Percentiles rank a stretch among this genome's conserved stretches.
These are phyloP conservation scores for Conus ventricosus DNA, from an alignment of 1,140 invertebrate genomes.

Conservation along the genomic window DNA sequence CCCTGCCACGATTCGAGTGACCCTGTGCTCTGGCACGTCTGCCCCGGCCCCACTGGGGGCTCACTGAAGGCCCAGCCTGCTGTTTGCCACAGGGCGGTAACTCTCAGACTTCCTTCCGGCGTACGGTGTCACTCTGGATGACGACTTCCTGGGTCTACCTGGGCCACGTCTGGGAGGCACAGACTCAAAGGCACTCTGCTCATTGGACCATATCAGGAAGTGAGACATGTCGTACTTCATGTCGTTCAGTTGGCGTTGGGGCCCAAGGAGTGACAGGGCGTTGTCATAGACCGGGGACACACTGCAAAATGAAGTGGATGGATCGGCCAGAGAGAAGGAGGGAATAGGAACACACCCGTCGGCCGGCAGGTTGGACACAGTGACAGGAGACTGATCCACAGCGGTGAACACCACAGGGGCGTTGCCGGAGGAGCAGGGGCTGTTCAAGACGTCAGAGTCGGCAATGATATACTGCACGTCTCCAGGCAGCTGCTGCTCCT, in stretches of 20 bases:
- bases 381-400: neutral
- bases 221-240: neutral
- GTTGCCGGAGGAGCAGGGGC: neutral
- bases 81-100: no score
- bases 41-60: neutral
- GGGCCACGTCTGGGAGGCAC: neutral
- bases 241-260: neutral
- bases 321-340: neutral
- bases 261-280: neutral
- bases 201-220: neutral
- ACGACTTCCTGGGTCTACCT: neutral
- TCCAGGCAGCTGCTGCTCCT: neutral
- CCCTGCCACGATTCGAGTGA: neutral
- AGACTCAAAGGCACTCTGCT: neutral
- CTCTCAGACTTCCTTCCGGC: neutral
- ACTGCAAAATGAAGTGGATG: neutral
- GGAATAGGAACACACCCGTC: neutral
- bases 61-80: neutral
- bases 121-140: neutral
- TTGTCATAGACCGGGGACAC: neutral
- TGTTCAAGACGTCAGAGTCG: neutral
- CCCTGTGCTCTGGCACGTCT: neutral
- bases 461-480: neutral
- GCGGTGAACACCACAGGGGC: neutral
- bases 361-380: neutral